Conservation (phyloP, 35 echinoderm and acorn worm species). For the Acanthaster planci region DNA sequence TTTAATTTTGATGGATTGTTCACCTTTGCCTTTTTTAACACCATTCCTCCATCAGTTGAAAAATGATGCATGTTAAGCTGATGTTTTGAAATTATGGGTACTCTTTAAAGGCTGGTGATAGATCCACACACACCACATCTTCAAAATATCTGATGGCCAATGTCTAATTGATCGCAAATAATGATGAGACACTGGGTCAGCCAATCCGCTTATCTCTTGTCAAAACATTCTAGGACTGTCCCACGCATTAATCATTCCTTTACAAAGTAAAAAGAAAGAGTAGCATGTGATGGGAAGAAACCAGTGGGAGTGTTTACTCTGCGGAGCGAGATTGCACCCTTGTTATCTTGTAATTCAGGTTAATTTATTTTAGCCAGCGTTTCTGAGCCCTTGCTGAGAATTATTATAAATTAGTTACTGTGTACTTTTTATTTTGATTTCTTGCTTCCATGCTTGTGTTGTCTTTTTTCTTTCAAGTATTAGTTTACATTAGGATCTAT, state of each 20-base stretch:
- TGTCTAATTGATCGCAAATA: too few relatives aligned
- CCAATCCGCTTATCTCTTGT: slow-evolving; percentile 15
- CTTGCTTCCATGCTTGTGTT: background rate
- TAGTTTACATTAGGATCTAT: background rate
- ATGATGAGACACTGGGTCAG: background rate
- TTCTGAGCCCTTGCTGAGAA: background rate
- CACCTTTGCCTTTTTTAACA: too few relatives aligned
- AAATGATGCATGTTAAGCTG: too few relatives aligned
- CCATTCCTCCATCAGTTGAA: too few relatives aligned
- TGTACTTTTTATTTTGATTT: too few relatives aligned
- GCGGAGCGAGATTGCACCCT: background rate
- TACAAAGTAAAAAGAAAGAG: background rate
- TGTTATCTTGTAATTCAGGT: background rate
- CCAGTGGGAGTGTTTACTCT: background rate
- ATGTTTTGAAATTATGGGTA: too few relatives aligned
- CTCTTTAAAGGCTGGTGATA: too few relatives aligned
- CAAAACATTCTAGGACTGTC: slow-evolving; percentile 10
- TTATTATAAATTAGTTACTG: too few relatives aligned
- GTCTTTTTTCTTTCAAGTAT: background rate
- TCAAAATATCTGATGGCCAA: too few relatives aligned
- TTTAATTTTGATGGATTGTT: too few relatives aligned
- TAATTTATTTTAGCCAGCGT: background rate
- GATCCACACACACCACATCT: too few relatives aligned
- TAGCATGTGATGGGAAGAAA: background rate
- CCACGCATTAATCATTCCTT: slow-evolving; percentile 1